phyloP scores from a whole-genome alignment of 92 coral and sea anemone species.

The Palythoa caribaeorum region DNA sequence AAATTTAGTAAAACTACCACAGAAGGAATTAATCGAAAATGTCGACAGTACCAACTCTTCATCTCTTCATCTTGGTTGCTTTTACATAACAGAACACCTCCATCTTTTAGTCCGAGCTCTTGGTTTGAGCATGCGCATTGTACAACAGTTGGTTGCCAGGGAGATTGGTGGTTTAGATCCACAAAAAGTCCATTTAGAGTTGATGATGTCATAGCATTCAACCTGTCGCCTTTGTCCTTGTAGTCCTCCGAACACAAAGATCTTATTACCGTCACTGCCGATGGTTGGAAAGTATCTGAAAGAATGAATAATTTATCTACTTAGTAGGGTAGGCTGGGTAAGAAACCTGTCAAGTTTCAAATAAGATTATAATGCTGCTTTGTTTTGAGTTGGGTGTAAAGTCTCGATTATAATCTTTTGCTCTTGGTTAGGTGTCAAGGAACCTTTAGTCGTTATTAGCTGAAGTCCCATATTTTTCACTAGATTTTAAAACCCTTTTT shows the following conservation, averaged over 20 bases:
- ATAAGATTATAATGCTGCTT: neutral
- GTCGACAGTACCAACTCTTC: neutral
- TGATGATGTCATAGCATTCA: constrained; percentile 20
- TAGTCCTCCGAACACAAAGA: constrained; percentile 20
- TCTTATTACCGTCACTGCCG: constrained; percentile 7
- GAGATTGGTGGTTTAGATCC: neutral
- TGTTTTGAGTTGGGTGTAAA: neutral
- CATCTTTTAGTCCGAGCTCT: neutral
- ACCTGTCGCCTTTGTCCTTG: neutral
- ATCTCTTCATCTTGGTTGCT: neutral
- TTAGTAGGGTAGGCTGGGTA: no score
- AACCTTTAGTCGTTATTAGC: no score
- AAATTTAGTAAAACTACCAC: no score
- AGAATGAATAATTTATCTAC: neutral
- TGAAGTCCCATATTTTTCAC: no score
- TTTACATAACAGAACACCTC: constrained; percentile 16
- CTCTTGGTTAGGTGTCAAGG: no score
- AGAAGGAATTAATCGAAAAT: no score
- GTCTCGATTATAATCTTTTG: no score
- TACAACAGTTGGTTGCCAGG: constrained; percentile 11
- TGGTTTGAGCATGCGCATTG: constrained; percentile 2
- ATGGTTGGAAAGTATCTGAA: constrained; percentile 1
- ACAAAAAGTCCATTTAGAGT: neutral
- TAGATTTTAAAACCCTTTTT: no score
- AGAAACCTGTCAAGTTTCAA: no score